Evolutionary conservation across 92 coral and sea anemone genomes (phyloP).

Genomic region (Parazoanthus darwini): DNA sequence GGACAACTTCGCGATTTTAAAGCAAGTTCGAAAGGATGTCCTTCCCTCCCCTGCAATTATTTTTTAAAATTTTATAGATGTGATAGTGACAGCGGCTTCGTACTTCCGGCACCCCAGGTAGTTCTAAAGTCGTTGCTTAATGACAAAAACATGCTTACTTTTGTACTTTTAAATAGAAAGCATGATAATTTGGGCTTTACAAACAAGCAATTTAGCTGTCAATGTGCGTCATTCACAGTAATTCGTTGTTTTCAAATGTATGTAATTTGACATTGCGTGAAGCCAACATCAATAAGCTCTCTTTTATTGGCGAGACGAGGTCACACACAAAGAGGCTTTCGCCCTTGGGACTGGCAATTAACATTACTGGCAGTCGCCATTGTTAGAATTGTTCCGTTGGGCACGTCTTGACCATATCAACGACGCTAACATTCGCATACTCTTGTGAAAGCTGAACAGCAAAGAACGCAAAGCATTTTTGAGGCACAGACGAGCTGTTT

Average conservation of each 20-base stretch:
- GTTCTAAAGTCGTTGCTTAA: neutral
- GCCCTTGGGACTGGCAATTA: conserved; percentile 4
- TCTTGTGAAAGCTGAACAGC: neutral
- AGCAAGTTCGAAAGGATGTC: no score
- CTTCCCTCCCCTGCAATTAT: no score
- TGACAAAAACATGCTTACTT: neutral
- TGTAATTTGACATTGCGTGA: conserved; percentile 16
- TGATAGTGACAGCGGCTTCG: no score
- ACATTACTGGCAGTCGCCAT: neutral
- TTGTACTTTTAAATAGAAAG: neutral
- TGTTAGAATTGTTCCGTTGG: neutral
- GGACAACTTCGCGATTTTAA: no score
- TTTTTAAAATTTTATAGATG: no score
- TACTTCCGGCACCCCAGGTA: no score
- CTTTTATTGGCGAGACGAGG: conserved; percentile 4
- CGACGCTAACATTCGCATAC: neutral
- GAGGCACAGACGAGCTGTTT: neutral
- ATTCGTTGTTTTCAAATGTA: conserved; percentile 7
- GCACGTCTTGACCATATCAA: conserved; percentile 16
- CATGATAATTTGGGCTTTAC: neutral
- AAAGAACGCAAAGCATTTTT: neutral
- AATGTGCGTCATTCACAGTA: conserved; percentile 33
- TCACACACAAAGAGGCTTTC: neutral
- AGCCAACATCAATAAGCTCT: conserved; percentile 6
- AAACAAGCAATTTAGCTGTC: neutral